Base-by-base conservation (phyloP, 2,797 vertebrate genomes). In the Oryzias dopingdopingensis region DNA sequence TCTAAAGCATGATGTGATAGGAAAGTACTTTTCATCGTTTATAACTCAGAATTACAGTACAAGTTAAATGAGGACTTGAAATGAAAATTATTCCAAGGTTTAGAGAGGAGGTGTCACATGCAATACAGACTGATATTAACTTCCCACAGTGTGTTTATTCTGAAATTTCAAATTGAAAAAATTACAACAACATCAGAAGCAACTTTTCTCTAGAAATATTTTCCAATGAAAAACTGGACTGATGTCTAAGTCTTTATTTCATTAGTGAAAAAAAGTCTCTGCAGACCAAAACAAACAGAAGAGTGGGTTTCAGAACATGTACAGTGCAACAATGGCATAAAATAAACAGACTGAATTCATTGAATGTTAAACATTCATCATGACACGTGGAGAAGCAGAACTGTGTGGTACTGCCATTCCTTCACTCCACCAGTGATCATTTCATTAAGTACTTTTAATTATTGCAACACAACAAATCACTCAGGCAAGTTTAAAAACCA, bases 391-490 rank as follows among this genome's bases (percentile, higher is more conserved):
- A 52, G 59, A 65, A 65, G 59, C 62, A 53, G 60, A 67, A 56
- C 58, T 60, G 75, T 56, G 56, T 49, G 49, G 46, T 26, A 52
- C 58, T 43, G 41, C 45, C 23, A 24, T 55, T 56, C 60, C 32
- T 14, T 76, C 65, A 57, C 58, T 70, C 68, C 72, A 62, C 20
- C 49, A 72, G 56, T 73, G 79, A 86, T 84, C 59, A 83, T 75
- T 82, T 83, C 69, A 87, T 85, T 74, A 71, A 75, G 23, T 80
- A 70, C 72, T 80, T 88, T 89, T 87, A 90, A 90, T 86, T 86
- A 89, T 82, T 41, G 52, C 42, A 70, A 57, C 72, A 83, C 75
- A 81, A 84, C 79, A 88, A 86, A 88, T 88, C 69, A 77, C 70
- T 73, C 5, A 14, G 29, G 65, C 72, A 60, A 53, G 64, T 71